These are phyloP conservation scores for Liposcelis brunnea DNA, from an alignment of 2,888 invertebrate species.

Conservation along the genomic window DNA sequence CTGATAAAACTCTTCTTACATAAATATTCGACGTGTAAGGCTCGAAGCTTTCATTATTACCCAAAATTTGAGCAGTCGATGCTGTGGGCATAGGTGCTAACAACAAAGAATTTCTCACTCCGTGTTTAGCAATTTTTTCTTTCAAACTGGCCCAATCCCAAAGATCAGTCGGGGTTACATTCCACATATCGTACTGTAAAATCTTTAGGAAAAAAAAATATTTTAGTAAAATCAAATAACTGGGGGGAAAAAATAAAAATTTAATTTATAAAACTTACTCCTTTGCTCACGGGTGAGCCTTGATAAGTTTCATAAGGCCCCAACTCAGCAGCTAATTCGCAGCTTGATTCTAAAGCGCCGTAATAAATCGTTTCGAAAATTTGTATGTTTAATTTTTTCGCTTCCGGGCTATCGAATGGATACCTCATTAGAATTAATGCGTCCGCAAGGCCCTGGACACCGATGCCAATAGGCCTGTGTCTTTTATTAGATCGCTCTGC, in stretches of 20 bases:
- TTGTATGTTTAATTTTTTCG: slow-evolving; percentile 72
- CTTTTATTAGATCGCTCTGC: slow-evolving; percentile 67
- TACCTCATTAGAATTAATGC: slow-evolving; percentile 83
- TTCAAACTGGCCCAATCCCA: slow-evolving; percentile 83
- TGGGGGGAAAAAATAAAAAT: slow-evolving; percentile 11
- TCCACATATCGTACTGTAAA: slow-evolving; percentile 97
- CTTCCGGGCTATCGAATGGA: slow-evolving; percentile 82
- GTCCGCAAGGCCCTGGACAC: slow-evolving; percentile 95
- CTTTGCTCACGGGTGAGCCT: slow-evolving; percentile 87
- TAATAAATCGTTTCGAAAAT: slow-evolving; percentile 98
- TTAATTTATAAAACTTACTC: too few relatives aligned
- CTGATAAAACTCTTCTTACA: slow-evolving; percentile 79
- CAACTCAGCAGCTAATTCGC: slow-evolving; percentile 68
- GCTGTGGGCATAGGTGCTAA: slow-evolving; percentile 98
- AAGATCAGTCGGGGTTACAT: slow-evolving; percentile 63
- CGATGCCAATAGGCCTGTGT: slow-evolving; percentile 77
- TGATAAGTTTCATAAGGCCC: slow-evolving; percentile 84
- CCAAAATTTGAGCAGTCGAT: slow-evolving; percentile 96
- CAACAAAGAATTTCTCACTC: slow-evolving; percentile 82
- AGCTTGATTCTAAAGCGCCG: slow-evolving; percentile 90
- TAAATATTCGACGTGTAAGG: slow-evolving; percentile 98
- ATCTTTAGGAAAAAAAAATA: too few relatives aligned
- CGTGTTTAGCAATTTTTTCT: slow-evolving; percentile 68
- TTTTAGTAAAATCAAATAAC: slow-evolving; percentile 8
- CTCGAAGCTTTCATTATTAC: slow-evolving; percentile 97